These are phyloP conservation scores for Strix aluco DNA, from an alignment of 2,113 vertebrate genomes.

Conservation along the genomic window DNA sequence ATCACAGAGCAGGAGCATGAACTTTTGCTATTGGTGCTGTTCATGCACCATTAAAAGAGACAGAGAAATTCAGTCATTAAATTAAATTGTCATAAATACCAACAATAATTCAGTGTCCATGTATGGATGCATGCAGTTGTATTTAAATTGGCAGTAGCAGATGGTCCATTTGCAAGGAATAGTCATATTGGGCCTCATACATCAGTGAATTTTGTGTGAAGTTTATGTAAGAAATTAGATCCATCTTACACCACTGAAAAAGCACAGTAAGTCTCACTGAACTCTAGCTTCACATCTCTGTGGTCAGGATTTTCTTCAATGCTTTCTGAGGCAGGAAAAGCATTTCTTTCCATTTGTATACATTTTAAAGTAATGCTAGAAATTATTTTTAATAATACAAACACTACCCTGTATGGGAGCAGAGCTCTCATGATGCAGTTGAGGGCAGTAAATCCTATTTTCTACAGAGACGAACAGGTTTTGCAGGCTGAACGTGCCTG, in stretches of 20 bases:
- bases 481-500: slow-evolving; percentile 35
- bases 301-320: neutral
- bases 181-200: neutral
- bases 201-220: neutral
- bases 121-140: neutral
- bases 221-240: neutral
- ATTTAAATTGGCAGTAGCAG: neutral
- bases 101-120: neutral
- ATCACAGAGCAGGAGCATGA: neutral
- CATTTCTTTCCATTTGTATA: neutral
- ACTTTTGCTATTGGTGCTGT: neutral
- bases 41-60: neutral
- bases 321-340: neutral
- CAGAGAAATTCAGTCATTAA: neutral
- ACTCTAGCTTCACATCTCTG: neutral
- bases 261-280: neutral
- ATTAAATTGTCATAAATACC: neutral
- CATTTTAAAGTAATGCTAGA: neutral
- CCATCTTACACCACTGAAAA: neutral
- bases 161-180: neutral
- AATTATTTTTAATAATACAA: neutral
- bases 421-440: slow-evolving; percentile 13
- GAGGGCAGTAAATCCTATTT: slow-evolving; percentile 54
- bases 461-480: slow-evolving; percentile 51
- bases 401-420: neutral